Evolutionary conservation across 2,113 vertebrate genomes (phyloP), one percentile per base, ranked within the genome.

Genomic region (Notarius quadriscutis): DNA sequence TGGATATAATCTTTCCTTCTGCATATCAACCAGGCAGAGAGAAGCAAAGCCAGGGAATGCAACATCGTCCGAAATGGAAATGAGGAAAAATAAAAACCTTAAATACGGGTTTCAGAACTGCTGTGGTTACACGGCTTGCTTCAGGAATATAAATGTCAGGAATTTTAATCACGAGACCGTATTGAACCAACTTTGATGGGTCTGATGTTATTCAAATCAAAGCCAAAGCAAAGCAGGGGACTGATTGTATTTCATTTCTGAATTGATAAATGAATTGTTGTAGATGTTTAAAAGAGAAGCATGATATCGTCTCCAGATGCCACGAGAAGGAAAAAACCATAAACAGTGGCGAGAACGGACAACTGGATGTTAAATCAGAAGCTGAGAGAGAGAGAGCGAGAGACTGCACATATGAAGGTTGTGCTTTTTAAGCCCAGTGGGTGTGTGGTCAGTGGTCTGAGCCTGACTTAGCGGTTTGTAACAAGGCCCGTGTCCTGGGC

Each of bases 341-440:
- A 87, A 87, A 78, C 78, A 92, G 89, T 88, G 84, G 20, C n/a
- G 34, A 65, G 62, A 92, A 30, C n/a, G 15, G 4, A 12, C 9
- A 18, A 12, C 79, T 86, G 89, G 83, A 84, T 82, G 60, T 78
- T 55, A 55, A 55, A 60, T 25, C 50, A 85, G 25, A 1, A 62
- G 58, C 58, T 27, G 57, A 84, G 27, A 22, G 27, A 75, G 12
- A 62, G 20, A 75, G 12, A 50, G 4, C 92, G 83, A 75, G 7
- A 7, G 53, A 58, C 3, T 5, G 48, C 7, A 53, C 34, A 55
- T 14, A 79, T 65, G 58, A 67, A 86, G 11, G 77, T 18, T 81
- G 62, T 67, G 27, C 67, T 81, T 79, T 86, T 55, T 14, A 81
- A 69, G 34, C 63, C 57, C 63, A n/a, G 79, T 60, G 65, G 22